Evolutionary conservation across 2,797 vertebrate genomes (phyloP).

Genomic region (Malacoctenus gilli): DNA sequence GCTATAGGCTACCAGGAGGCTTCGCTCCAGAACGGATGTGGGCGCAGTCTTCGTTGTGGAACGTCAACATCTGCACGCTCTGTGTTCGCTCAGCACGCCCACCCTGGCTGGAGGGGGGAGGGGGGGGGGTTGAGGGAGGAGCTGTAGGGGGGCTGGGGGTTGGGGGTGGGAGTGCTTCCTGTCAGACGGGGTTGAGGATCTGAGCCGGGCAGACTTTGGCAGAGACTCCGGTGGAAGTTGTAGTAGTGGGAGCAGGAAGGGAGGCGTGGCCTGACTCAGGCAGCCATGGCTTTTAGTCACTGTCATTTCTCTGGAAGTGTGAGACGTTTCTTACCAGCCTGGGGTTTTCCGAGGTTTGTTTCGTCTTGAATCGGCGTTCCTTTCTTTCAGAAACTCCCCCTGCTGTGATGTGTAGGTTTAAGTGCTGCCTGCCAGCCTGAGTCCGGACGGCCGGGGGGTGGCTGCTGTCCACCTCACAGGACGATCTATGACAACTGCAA

Average conservation of each 20-base stretch:
- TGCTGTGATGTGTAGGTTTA: too few species aligned
- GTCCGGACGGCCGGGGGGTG: too few species aligned
- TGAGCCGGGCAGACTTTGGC: conserved; percentile 29
- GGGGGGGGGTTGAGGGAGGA: conserved; percentile 50
- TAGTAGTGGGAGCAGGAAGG: not conserved
- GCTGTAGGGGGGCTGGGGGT: too few species aligned
- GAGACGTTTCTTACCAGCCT: conserved; percentile 11
- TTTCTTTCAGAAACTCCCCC: too few species aligned
- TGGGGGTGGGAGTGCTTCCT: conserved; percentile 70
- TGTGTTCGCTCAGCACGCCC: conserved; percentile 61
- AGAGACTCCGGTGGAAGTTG: not conserved
- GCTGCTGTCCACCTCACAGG: too few species aligned
- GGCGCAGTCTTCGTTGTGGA: conserved; percentile 60
- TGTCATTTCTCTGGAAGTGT: conserved; percentile 32
- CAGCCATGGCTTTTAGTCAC: not conserved
- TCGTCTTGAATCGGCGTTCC: conserved; percentile 2
- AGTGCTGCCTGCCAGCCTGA: too few species aligned
- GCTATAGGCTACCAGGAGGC: conserved; percentile 25
- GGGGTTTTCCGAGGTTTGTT: conserved; percentile 14
- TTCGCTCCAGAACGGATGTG: conserved; percentile 77
- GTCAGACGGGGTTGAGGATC: conserved; percentile 40
- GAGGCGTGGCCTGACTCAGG: not conserved
- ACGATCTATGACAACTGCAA: too few species aligned
- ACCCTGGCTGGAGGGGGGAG: conserved; percentile 56
- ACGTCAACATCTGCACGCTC: conserved; percentile 64